Evolutionary conservation across 2,797 vertebrate genomes (phyloP), one percentile per base, ranked within the genome.

Genomic region (Neopelma chrysocephalum): DNA sequence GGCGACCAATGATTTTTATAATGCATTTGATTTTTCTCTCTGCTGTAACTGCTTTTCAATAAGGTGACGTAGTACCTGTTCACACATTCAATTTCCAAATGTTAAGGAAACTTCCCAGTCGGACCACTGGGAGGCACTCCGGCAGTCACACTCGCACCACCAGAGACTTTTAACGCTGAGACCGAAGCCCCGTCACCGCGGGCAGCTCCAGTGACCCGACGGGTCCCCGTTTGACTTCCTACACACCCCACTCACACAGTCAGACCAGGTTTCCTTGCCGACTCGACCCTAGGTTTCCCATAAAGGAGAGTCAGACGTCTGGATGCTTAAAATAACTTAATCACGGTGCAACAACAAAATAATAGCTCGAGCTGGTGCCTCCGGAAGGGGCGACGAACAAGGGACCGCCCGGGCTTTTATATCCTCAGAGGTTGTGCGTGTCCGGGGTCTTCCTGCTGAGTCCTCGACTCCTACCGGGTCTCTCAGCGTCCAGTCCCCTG

Each of bases 121-220:
- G 27, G 58, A 45, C 9, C 23, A 36, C 9, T 9, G 43, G 36
- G 32, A 43, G 27, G 12, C 36, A 43, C 13, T 17, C 19, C 7
- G 15, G 9, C 15, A 12, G 31, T 54, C 40, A 40, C 31, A 31
- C 11, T 43, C 7, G 5, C 27, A 34, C 4, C 14, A 10, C 26
- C 54, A 34, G 25, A 60, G 17, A 8, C 21, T 68, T 75, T 42
- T 25, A 58, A 15, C 3, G 20, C 16, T 29, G 45, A 20, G 11
- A 26, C 23, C 0, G 0, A 66, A 27, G 19, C 2, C 22, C 7
- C 45, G 38, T n/a, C 45, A 18, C 40, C 1, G 0, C 1, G 0
- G 20, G 6, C 0, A 0, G 18, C 22, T 29, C 29, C 42, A 48
- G 40, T 21, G 56, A 42, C 26, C 14, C 0, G 0, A 18, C 2